Percentiles rank a stretch among this genome's conserved stretches.
These are phyloP conservation scores for Chionoecetes opilio DNA, from an alignment of 1,140 invertebrate genomes.

Conservation along the genomic window DNA sequence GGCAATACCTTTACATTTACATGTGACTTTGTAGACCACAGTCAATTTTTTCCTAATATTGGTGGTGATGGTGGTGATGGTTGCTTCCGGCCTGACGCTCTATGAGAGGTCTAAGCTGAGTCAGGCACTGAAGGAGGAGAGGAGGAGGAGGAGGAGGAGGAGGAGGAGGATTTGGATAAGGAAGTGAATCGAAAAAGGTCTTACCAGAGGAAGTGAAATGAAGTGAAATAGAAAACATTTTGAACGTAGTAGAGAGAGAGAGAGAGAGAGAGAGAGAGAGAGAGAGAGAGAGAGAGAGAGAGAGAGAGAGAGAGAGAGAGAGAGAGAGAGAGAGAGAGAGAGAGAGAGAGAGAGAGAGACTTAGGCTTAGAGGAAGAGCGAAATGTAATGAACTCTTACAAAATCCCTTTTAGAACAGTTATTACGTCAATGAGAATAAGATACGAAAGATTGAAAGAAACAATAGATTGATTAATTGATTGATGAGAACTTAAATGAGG, in stretches of 20 bases:
- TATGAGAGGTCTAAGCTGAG: conserved; percentile 27
- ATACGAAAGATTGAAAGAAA: neutral
- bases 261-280: conserved; percentile 30
- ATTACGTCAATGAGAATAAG: neutral
- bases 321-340: conserved; percentile 37
- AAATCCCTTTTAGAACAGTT: neutral
- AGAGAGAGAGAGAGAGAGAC: conserved; percentile 4
- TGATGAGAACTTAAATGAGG: conserved; percentile 20
- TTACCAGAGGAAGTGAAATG: neutral
- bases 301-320: conserved; percentile 38
- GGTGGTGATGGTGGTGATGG: neutral
- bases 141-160: conserved; percentile 30
- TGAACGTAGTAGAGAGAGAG: neutral
- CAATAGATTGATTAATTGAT: neutral
- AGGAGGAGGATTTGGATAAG: conserved; percentile 32
- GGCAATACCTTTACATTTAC: no score
- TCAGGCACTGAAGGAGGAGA: neutral
- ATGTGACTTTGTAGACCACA: no score
- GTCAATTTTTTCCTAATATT: no score
- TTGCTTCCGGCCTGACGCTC: neutral
- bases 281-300: conserved; percentile 5
- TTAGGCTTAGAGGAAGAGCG: neutral
- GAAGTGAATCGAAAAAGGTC: neutral
- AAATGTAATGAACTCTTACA: neutral
- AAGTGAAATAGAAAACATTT: neutral